Evolutionary conservation across 2,888 invertebrate species (phyloP), one percentile per base, ranked within the genome.

Genomic region (Bhutanitis thaidina): DNA sequence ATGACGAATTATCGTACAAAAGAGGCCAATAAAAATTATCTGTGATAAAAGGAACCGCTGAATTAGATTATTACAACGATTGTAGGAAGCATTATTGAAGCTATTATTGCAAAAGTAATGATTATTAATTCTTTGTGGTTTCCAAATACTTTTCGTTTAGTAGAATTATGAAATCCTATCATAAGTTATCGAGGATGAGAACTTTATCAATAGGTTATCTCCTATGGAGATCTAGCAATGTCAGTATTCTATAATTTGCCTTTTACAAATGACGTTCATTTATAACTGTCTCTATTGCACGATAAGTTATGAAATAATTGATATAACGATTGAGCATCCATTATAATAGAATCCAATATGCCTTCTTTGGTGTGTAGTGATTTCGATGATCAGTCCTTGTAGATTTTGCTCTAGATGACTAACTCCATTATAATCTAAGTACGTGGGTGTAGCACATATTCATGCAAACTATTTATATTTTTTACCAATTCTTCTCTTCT

Each of bases 21-120:
- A 41, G 53, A 44, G 49, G 53, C 44, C 49, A 53, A 41, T 36
- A 15, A 45, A 45, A 41, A 43, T 10, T 53, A 53, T 53, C 53
- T n/a, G 8, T 10, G 49, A 53, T 49, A 49, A 53, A 43, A 48
- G 36, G 41, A 12, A 32, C 51, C 45, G 51, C 45, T 29, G 12
- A 7, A 29, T n/a, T 30, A 7, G 14, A 46, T 32, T n/a, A 7
- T 7, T 35, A 45, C 44, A 44, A 46, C 20, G 15, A 12, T 37
- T 14, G 14, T 45, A 29, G 29, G 13, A 29, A 27, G 14, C 27
- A 14, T 35, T 1, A 15, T 14, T 9, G 1, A 43, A 35, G 1
- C 10, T 29, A 16, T 14, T 13, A 36, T 49, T 13, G 9, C 30
- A 14, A 8, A 49, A 25, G 13, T 20, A 15, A 32, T 38, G 16